Conservation (phyloP, 2,888 invertebrate species). For the Nomada goodeniana region DNA sequence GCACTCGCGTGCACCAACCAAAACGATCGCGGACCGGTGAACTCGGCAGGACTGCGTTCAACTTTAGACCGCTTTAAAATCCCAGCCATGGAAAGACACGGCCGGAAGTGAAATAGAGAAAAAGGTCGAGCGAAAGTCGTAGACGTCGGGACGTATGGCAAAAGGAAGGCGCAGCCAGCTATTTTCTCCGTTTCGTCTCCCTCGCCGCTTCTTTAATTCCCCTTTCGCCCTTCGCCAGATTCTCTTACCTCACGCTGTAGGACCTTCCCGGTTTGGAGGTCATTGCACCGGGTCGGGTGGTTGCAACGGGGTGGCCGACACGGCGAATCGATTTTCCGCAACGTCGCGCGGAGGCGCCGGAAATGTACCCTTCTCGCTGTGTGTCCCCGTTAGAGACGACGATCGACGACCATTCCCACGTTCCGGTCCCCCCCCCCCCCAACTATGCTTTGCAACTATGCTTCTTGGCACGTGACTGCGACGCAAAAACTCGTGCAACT, state of each 20-base stretch:
- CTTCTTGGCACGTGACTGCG: conserved; percentile 61
- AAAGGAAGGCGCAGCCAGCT: conserved; percentile 52
- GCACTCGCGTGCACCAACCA: conserved; percentile 9
- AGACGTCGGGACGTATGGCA: conserved; percentile 58
- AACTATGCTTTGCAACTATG: conserved; percentile 25
- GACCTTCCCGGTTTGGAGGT: conserved; percentile 81
- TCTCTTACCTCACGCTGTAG: conserved; percentile 78
- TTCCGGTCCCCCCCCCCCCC: neutral
- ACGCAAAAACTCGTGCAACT: conserved; percentile 43
- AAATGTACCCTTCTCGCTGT: conserved; percentile 17
- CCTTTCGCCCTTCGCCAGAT: conserved; percentile 13
- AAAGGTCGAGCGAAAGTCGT: conserved; percentile 57
- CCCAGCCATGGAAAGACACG: conserved; percentile 55
- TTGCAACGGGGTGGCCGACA: conserved; percentile 69
- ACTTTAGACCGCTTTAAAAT: conserved; percentile 63
- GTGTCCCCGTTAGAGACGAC: neutral
- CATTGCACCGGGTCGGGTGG: conserved; percentile 77
- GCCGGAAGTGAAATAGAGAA: conserved; percentile 69
- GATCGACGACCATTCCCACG: conserved; percentile 9
- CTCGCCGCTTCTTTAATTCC: conserved; percentile 30
- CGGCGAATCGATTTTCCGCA: conserved; percentile 75
- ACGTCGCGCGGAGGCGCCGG: conserved; percentile 53
- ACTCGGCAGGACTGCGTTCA: conserved; percentile 34
- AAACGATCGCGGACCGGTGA: neutral
- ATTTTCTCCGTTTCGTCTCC: conserved; percentile 59